Evolutionary conservation across 2,797 vertebrate genomes (phyloP).

Genomic region (Selene dorsalis): DNA sequence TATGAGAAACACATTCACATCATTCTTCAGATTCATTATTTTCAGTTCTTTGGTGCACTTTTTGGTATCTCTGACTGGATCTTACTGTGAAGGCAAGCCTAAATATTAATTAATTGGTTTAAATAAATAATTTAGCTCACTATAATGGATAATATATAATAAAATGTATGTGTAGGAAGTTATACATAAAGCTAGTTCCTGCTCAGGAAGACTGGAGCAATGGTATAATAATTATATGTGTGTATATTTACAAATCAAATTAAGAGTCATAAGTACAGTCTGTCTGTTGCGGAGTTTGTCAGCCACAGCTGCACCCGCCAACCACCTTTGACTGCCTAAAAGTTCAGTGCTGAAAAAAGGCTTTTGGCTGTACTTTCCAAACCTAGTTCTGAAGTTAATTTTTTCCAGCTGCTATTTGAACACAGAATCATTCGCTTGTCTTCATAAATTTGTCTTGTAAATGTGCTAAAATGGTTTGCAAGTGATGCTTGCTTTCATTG

Average conservation of each 20-base stretch:
- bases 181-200: not conserved
- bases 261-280: constrained; percentile 10
- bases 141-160: too few relatives aligned
- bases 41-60: not conserved
- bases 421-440: constrained; percentile 12
- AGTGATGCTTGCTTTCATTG: not conserved
- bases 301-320: not conserved
- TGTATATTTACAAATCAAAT: not conserved
- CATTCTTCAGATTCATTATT: not conserved
- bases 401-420: constrained; percentile 19
- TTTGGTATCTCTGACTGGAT: not conserved
- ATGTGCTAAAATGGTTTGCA: constrained; percentile 9
- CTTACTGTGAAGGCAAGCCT: not conserved
- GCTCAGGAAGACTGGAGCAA: not conserved
- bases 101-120: not conserved
- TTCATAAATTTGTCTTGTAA: constrained; percentile 18
- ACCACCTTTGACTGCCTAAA: constrained; percentile 27
- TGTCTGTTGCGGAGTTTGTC: too few relatives aligned
- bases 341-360: constrained; percentile 4
- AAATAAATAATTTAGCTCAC: not conserved
- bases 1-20: not conserved
- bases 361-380: constrained; percentile 19
- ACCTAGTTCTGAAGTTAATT: constrained; percentile 20
- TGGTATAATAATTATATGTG: not conserved
- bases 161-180: not conserved